Percentiles rank a stretch among this genome's conserved stretches.
phyloP scores from a whole-genome alignment of 2,888 invertebrate species.

The Oxyteleia sp. region DNA sequence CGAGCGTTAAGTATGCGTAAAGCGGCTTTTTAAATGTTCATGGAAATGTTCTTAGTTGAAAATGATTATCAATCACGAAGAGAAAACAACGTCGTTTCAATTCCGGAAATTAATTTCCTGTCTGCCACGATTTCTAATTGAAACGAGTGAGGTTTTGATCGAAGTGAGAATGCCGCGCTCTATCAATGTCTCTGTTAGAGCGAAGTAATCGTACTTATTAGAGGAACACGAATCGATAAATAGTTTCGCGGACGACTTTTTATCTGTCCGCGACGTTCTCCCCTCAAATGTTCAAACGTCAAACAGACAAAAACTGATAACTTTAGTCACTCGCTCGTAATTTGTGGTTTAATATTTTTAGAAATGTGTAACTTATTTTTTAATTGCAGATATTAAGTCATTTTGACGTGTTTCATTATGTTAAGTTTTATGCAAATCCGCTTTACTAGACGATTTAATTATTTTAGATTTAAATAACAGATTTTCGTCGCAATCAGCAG shows the following conservation, averaged over 20 bases:
- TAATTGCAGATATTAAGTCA: slow-evolving; percentile 14
- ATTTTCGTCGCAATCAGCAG: too few species aligned
- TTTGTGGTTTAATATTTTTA: slow-evolving; percentile 11
- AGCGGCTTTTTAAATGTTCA: slow-evolving; percentile 13
- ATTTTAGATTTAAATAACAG: too few species aligned
- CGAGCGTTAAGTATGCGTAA: slow-evolving; percentile 3
- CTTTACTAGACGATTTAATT: too few species aligned
- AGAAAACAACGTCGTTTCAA: slow-evolving; percentile 51
- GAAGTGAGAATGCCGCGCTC: slow-evolving; percentile 12
- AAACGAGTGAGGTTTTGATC: slow-evolving; percentile 57
- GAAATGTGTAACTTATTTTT: too few species aligned
- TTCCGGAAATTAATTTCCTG: slow-evolving; percentile 63
- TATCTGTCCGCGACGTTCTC: neutral
- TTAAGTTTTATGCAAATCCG: slow-evolving; percentile 20
- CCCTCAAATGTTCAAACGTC: neutral
- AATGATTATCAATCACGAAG: slow-evolving; percentile 39
- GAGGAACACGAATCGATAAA: slow-evolving; percentile 32
- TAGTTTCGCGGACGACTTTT: slow-evolving; percentile 1
- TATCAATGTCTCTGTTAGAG: slow-evolving; percentile 34
- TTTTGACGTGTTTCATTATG: slow-evolving; percentile 12
- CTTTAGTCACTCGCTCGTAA: neutral
- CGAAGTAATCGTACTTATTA: slow-evolving; percentile 52
- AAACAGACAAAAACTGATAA: neutral
- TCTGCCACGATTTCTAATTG: slow-evolving; percentile 50
- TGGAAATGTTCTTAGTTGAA: slow-evolving; percentile 31